Percentiles rank a stretch among this genome's conserved stretches.
Conservation (phyloP, 2,797 vertebrate species). For the Myripristis murdjan region DNA sequence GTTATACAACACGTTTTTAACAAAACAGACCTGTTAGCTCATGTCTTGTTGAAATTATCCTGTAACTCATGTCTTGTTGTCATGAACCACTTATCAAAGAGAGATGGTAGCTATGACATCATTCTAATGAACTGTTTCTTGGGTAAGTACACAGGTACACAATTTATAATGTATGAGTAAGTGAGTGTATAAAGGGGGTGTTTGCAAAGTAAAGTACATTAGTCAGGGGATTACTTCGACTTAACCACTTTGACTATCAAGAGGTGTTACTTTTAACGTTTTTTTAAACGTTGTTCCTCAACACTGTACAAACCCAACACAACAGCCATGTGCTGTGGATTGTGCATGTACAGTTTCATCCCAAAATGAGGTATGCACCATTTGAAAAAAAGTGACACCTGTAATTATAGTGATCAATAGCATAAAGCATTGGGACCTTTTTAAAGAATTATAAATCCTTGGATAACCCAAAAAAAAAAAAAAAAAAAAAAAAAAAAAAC, state of each 20-base stretch:
- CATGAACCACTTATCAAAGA: not conserved
- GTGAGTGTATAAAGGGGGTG: no score
- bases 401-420: not conserved
- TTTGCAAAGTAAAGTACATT: no score
- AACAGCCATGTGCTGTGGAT: not conserved
- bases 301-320: no score
- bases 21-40: not conserved
- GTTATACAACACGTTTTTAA: not conserved
- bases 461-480: no score
- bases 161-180: no score
- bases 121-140: not conserved
- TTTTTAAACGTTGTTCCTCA: no score
- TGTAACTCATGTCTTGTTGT: conserved; percentile 7
- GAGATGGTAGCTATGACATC: no score
- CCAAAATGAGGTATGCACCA: not conserved
- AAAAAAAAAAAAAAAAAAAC: no score
- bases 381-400: not conserved
- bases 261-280: no score
- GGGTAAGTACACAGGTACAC: not conserved
- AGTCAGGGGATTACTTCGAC: no score
- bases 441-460: no score
- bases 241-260: no score
- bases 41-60: not conserved
- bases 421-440: not conserved
- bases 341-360: not conserved